Conservation (phyloP, 2,113 vertebrate species). For the Catagonus wagneri region DNA sequence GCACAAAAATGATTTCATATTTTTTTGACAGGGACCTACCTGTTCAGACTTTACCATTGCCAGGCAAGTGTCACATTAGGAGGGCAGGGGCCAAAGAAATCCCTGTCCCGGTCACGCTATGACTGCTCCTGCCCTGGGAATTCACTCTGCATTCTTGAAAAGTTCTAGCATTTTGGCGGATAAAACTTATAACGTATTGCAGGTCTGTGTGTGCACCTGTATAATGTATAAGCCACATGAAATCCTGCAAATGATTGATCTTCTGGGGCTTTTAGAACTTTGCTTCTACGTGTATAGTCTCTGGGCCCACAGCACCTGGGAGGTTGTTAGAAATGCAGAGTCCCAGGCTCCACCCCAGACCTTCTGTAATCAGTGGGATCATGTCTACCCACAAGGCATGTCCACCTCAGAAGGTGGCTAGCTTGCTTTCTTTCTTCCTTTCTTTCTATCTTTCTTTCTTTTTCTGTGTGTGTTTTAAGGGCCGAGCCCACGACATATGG, state of each 20-base stretch:
- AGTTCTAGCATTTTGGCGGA: not conserved
- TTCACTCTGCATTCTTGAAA: not conserved
- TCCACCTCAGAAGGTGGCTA: no score
- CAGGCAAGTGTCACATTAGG: not conserved
- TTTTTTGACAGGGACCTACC: not conserved
- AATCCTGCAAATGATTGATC: not conserved
- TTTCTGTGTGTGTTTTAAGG: no score
- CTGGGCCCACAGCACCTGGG: no score
- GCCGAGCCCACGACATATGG: no score
- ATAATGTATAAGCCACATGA: not conserved
- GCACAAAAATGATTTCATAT: not conserved
- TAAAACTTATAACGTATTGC: not conserved
- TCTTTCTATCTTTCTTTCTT: no score
- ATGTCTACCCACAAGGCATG: no score
- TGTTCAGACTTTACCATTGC: not conserved
- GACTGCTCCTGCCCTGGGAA: not conserved
- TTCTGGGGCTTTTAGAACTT: not conserved
- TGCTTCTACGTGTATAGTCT: no score
- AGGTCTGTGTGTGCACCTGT: rapidly evolving
- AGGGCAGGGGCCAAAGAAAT: not conserved
- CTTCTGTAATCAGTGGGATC: no score
- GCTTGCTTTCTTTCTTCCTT: no score
- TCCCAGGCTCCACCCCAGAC: no score
- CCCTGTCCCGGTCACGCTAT: not conserved
- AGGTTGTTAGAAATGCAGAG: no score